Percentiles rank a stretch among this genome's conserved stretches.
Conservation (phyloP, 64 coral and sea anemone species). For the Montipora capricornis region DNA sequence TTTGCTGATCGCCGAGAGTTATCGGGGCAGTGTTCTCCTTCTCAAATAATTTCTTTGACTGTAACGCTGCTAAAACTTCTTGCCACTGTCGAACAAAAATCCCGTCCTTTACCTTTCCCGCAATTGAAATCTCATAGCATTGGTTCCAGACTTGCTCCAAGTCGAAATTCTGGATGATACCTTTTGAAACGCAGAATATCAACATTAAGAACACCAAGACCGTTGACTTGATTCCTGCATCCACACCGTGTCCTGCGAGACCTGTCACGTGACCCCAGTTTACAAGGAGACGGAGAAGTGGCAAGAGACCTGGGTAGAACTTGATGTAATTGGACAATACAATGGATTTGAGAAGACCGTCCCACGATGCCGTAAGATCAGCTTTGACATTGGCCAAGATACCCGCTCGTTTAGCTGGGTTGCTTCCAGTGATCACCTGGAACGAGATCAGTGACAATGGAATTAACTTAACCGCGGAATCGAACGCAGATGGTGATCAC, state of each 20-base stretch:
- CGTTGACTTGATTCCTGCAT: constrained; percentile 74
- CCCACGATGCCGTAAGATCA: constrained; percentile 85
- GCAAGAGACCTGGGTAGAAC: constrained; percentile 78
- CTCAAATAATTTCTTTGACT: neutral
- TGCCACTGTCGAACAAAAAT: constrained; percentile 61
- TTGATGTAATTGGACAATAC: constrained; percentile 83
- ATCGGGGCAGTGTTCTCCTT: neutral
- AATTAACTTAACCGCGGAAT: too few relatives aligned
- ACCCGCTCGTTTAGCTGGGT: constrained; percentile 16
- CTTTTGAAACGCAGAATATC: constrained; percentile 68
- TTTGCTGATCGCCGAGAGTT: constrained; percentile 46
- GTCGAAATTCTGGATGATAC: constrained; percentile 57
- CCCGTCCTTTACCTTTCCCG: constrained; percentile 20
- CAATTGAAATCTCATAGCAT: constrained; percentile 61
- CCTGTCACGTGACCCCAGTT: constrained; percentile 86
- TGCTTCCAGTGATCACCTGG: constrained; percentile 76
- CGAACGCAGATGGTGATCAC: too few relatives aligned
- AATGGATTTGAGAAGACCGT: constrained; percentile 90
- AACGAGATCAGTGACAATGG: neutral
- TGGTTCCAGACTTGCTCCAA: constrained; percentile 23
- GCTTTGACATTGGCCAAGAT: constrained; percentile 41
- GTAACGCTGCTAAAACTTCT: constrained; percentile 35
- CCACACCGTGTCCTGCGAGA: constrained; percentile 77
- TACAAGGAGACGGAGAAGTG: constrained; percentile 82
- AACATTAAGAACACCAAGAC: constrained; percentile 81